Conservation (phyloP, 2,888 invertebrate genomes). For the Cheilosia soror region DNA sequence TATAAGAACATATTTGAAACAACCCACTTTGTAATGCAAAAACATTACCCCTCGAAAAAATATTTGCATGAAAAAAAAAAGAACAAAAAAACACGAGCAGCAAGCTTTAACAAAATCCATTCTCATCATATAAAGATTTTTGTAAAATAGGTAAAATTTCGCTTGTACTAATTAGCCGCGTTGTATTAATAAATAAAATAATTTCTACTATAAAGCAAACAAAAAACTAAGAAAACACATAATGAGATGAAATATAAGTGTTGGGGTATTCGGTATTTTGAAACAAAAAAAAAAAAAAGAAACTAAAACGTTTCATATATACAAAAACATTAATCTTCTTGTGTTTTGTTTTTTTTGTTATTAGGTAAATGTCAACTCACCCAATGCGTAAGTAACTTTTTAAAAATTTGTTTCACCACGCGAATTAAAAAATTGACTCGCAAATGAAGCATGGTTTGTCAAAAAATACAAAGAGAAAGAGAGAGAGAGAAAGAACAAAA, state of each 20-base stretch:
- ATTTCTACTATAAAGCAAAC: conserved; percentile 43
- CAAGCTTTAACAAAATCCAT: neutral
- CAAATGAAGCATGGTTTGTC: conserved; percentile 67
- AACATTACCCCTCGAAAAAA: neutral
- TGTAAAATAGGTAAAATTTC: neutral
- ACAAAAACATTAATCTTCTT: conserved; percentile 31
- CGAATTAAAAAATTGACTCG: conserved; percentile 64
- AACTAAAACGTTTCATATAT: conserved; percentile 54
- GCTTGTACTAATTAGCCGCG: conserved; percentile 39
- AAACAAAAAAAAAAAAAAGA: conserved; percentile 16
- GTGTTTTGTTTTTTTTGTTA: neutral
- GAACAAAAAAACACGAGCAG: neutral
- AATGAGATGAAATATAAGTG: conserved; percentile 42
- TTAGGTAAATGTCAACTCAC: conserved; percentile 66
- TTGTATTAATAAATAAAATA: conserved; percentile 38
- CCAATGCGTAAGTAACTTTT: conserved; percentile 64
- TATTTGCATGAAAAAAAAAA: neutral
- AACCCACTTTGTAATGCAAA: too few species aligned
- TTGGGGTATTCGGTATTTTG: conserved; percentile 14
- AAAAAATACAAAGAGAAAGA: conserved; percentile 54
- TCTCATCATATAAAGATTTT: neutral
- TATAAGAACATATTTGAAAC: too few species aligned
- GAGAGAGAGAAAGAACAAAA: conserved; percentile 48
- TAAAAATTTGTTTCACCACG: conserved; percentile 60
- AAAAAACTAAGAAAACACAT: conserved; percentile 38